Percentiles rank a stretch among this genome's conserved stretches.
Evolutionary conservation across 1,140 invertebrate genomes (phyloP).

Genomic region (Sipha flava): DNA sequence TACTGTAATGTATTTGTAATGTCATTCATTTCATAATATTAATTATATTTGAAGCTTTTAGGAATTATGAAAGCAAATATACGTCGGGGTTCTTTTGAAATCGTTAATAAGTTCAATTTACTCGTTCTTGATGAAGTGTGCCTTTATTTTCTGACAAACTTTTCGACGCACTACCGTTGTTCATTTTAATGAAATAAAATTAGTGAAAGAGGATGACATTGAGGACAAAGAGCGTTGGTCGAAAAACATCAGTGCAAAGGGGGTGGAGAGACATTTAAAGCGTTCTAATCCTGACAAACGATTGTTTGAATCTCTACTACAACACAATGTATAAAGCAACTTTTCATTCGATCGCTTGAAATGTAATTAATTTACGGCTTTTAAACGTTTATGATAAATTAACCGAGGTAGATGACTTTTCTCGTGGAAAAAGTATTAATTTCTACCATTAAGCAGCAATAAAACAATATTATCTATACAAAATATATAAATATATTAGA

Average conservation of each 20-base stretch:
- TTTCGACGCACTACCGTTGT: neutral
- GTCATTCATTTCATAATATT: too few relatives aligned
- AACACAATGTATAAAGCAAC: neutral
- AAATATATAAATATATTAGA: too few relatives aligned
- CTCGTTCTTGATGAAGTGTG: neutral
- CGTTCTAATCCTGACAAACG: slow-evolving; percentile 18
- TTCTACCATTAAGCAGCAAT: too few relatives aligned
- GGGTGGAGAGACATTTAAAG: neutral
- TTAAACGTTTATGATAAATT: slow-evolving; percentile 2
- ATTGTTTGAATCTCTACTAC: neutral
- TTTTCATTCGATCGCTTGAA: slow-evolving; percentile 12
- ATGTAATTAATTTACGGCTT: slow-evolving; percentile 20
- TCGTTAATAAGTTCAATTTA: slow-evolving; percentile 5
- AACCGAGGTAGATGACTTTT: neutral
- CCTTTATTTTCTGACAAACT: neutral
- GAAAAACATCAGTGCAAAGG: neutral
- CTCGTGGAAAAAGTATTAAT: neutral
- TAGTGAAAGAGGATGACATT: neutral
- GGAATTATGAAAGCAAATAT: neutral
- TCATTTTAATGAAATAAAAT: slow-evolving; percentile 17
- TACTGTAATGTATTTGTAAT: too few relatives aligned
- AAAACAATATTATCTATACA: too few relatives aligned
- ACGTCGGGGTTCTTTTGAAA: neutral
- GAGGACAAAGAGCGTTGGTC: neutral
- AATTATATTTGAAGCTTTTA: neutral